Percentiles rank a stretch among this genome's conserved stretches.
These are phyloP conservation scores for Ochotona curzoniae DNA, from an alignment of 2,113 vertebrate genomes.

Conservation along the genomic window DNA sequence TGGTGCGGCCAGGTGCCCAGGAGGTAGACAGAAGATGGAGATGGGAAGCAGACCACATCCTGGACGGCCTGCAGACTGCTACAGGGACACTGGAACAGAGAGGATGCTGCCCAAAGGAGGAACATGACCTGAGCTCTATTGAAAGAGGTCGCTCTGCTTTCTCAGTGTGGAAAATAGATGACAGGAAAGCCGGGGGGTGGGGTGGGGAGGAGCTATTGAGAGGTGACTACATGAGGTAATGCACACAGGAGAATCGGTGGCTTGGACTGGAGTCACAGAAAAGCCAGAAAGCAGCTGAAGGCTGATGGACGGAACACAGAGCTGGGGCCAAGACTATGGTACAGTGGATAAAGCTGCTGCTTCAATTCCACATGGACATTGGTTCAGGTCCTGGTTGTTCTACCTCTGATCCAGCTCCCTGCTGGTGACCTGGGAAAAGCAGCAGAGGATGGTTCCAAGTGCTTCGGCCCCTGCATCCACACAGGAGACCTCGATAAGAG, in stretches of 20 bases:
- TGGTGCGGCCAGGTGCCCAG: not conserved
- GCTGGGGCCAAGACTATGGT: no score
- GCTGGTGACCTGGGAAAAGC: no score
- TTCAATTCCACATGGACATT: no score
- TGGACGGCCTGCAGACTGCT: not conserved
- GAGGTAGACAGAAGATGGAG: not conserved
- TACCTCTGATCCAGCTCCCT: no score
- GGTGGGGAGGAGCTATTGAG: no score
- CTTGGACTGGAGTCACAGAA: not conserved
- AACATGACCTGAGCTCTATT: not conserved
- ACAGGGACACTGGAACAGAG: not conserved
- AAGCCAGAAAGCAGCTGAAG: not conserved
- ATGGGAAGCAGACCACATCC: no score
- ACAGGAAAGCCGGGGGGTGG: not conserved
- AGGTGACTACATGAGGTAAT: not conserved
- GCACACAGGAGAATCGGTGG: not conserved
- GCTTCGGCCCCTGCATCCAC: no score
- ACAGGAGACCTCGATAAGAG: no score
- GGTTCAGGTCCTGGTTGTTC: no score
- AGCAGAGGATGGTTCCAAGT: no score
- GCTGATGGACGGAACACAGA: not conserved
- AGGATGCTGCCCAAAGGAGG: not conserved
- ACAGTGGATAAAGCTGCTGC: no score
- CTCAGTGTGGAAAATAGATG: not conserved
- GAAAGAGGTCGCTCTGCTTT: not conserved